Conservation (phyloP, 1,140 invertebrate genomes). For the Portunus trituberculatus region DNA sequence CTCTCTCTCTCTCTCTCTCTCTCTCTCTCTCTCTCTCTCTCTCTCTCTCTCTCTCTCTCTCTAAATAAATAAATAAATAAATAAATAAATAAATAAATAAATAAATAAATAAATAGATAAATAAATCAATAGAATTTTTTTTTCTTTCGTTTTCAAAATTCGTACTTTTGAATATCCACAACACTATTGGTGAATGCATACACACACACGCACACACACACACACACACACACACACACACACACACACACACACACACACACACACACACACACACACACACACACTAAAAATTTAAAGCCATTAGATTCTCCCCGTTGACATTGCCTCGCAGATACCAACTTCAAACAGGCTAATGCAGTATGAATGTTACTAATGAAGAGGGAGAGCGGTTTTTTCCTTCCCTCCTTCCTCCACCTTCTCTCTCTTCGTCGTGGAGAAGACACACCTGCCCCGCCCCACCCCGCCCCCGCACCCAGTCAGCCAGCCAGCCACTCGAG, state of each 20-base stretch:
- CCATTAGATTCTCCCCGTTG: neutral
- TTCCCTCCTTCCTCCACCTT: neutral
- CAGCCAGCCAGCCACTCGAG: neutral
- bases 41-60: too few species aligned
- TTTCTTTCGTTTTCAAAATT: neutral
- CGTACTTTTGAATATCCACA: neutral
- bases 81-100: too few species aligned
- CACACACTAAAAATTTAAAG: constrained; percentile 7
- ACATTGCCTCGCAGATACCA: constrained; percentile 10
- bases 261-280: neutral
- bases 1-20: too few species aligned
- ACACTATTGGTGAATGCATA: too few species aligned
- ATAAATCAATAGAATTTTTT: too few species aligned
- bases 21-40: too few species aligned
- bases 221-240: too few species aligned
- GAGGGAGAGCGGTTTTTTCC: neutral
- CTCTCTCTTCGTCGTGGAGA: neutral
- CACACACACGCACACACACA: too few species aligned
- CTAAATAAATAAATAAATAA: too few species aligned
- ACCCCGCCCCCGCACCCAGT: too few species aligned
- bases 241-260: too few species aligned
- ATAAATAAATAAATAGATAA: too few species aligned
- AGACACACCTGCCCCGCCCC: neutral
- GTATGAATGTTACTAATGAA: constrained; percentile 23
- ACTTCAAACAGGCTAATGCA: constrained; percentile 12